Conservation (phyloP, 1,140 invertebrate genomes). For the Lepeophtheirus salmonis region DNA sequence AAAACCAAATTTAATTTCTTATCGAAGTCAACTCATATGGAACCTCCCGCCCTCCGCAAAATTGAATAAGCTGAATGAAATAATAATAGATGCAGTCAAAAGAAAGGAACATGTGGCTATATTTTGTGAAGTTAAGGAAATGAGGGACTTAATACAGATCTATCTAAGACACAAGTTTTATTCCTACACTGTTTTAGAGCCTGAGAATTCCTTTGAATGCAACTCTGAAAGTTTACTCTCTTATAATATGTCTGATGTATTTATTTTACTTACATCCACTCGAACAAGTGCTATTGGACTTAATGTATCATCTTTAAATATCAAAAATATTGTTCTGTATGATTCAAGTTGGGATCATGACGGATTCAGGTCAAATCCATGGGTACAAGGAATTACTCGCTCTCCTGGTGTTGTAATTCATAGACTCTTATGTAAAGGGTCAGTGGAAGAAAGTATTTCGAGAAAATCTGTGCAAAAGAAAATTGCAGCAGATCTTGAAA, state of each 20-base stretch:
- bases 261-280: background rate
- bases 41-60: background rate
- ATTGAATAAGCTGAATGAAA: background rate
- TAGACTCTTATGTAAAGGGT: background rate
- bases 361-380: background rate
- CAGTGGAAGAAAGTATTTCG: background rate
- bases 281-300: background rate
- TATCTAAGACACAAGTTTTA: background rate
- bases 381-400: background rate
- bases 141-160: background rate
- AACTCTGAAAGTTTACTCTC: background rate
- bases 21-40: background rate
- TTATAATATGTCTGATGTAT: background rate
- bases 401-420: background rate
- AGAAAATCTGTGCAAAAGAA: background rate
- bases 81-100: background rate
- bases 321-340: background rate
- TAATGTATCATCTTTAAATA: background rate
- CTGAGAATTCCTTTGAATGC: background rate
- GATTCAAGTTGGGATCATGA: background rate
- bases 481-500: background rate
- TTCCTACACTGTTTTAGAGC: background rate
- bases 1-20: background rate
- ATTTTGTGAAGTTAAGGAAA: background rate
- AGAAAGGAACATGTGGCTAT: background rate